phyloP scores from a whole-genome alignment of 2,888 invertebrate species.

The Entomobrya multifasciata region DNA sequence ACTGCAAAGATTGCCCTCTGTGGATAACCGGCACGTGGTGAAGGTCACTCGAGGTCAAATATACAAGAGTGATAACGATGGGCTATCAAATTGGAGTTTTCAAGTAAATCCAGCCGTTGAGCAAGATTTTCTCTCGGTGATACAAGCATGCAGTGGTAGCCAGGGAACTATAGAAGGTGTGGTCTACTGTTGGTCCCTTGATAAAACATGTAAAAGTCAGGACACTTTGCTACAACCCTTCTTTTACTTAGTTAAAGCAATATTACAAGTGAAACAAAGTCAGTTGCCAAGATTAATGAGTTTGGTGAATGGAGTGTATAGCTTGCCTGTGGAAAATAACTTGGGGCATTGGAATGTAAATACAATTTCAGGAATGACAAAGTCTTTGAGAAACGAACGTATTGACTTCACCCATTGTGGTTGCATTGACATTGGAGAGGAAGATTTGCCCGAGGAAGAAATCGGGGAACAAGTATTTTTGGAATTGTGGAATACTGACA shows the following conservation, averaged over 20 bases:
- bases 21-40: background rate
- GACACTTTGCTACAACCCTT: conserved; percentile 1
- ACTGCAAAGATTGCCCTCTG: background rate
- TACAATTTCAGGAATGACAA: conserved; percentile 35
- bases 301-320: conserved; percentile 18
- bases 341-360: background rate
- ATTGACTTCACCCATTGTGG: background rate
- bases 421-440: conserved; percentile 23
- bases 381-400: conserved; percentile 41
- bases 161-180: conserved; percentile 4
- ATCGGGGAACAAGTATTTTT: background rate
- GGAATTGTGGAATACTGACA: background rate
- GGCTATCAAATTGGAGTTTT: background rate
- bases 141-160: background rate
- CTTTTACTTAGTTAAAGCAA: background rate
- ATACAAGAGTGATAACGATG: background rate
- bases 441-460: background rate
- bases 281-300: background rate
- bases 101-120: background rate
- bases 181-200: conserved; percentile 51
- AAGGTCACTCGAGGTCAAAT: background rate
- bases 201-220: background rate
- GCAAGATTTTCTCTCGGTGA: background rate
- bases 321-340: conserved; percentile 27
- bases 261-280: background rate